These are phyloP conservation scores for Larimichthys polyactis DNA, from an alignment of 2,113 vertebrate species.

Conservation along the genomic window DNA sequence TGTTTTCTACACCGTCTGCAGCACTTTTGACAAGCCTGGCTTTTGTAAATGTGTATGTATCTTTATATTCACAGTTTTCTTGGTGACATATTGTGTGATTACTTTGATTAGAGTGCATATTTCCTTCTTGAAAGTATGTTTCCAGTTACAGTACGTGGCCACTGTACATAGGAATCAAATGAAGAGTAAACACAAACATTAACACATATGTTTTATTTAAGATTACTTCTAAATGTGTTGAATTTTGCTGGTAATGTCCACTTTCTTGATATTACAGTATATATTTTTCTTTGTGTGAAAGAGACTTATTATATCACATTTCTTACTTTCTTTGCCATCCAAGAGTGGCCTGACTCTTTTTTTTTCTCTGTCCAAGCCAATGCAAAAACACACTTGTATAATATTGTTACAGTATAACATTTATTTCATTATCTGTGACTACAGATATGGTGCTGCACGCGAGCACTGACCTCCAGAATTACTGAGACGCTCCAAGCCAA, in stretches of 20 bases:
- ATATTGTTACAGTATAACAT: slow-evolving; percentile 59
- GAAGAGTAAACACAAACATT: slow-evolving; percentile 44
- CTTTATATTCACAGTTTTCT: slow-evolving; percentile 79
- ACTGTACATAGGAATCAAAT: slow-evolving; percentile 71
- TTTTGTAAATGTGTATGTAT: slow-evolving; percentile 84
- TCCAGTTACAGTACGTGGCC: slow-evolving; percentile 66
- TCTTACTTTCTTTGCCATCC: slow-evolving; percentile 33
- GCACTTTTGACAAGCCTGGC: slow-evolving; percentile 82
- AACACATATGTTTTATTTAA: slow-evolving; percentile 56
- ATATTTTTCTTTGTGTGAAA: slow-evolving; percentile 57
- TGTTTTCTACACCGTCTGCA: slow-evolving; percentile 85
- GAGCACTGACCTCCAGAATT: slow-evolving; percentile 36
- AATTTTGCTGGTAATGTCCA: slow-evolving; percentile 45
- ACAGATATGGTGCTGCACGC: slow-evolving; percentile 55
- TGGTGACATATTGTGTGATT: slow-evolving; percentile 74
- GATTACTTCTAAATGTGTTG: slow-evolving; percentile 62
- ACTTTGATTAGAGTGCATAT: slow-evolving; percentile 66
- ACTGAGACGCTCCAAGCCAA: not conserved
- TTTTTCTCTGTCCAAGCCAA: slow-evolving; percentile 64
- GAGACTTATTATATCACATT: slow-evolving; percentile 39
- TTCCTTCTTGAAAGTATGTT: slow-evolving; percentile 68
- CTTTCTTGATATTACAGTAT: slow-evolving; percentile 54
- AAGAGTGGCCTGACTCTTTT: slow-evolving; percentile 40
- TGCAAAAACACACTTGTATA: slow-evolving; percentile 75
- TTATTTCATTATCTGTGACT: slow-evolving; percentile 62